Evolutionary conservation across 1,140 invertebrate species (phyloP), one percentile per base, ranked within the genome.

Genomic region (Drosophila nikananu): DNA sequence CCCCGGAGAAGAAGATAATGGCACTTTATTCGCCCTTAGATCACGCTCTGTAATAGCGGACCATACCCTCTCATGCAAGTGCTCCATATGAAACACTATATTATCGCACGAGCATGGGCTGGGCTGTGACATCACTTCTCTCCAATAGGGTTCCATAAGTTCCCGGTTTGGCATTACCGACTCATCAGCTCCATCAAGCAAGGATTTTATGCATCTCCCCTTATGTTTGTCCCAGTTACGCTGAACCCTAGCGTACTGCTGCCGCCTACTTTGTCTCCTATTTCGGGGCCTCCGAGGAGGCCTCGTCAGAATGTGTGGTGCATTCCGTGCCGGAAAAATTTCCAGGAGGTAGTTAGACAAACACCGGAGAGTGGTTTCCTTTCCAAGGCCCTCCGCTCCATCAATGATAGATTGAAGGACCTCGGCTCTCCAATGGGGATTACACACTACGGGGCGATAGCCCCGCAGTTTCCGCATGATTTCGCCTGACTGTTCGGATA

Each of bases 181-280:
- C 37, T 42, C 61, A 23, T 71, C 51, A 48, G 54, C 23, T 59
- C 52, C 54, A 35, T 59, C 46, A 7, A 59, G 37, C 19, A 62
- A 12, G 32, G 21, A 21, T 51, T 63, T 64, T 54, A 64, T 54
- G 48, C 61, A 64, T 30, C 61, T 21, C 13, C 44, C 68, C 15
- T 23, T 64, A 30, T 59, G 62, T 35, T 65, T 59, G 35, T 70
- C 51, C 72, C 65, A 75, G 51, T 68, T 62, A 27, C 64, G 57
- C 57, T 61, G 71, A 32, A 49, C 32, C 17, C n/a, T 23, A n/a
- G 59, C 48, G 66, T 70, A 62, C 25, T 70, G 66, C 27, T 62
- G 59, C 39, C 59, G 6, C 13, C 59, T 27, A 15, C 46, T 19
- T 35, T 63, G 25, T 52, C 59, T 62, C 41, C 23, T 48, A 49